These are phyloP conservation scores for Cantharis nigra DNA, from an alignment of 2,888 invertebrate genomes.

Conservation along the genomic window DNA sequence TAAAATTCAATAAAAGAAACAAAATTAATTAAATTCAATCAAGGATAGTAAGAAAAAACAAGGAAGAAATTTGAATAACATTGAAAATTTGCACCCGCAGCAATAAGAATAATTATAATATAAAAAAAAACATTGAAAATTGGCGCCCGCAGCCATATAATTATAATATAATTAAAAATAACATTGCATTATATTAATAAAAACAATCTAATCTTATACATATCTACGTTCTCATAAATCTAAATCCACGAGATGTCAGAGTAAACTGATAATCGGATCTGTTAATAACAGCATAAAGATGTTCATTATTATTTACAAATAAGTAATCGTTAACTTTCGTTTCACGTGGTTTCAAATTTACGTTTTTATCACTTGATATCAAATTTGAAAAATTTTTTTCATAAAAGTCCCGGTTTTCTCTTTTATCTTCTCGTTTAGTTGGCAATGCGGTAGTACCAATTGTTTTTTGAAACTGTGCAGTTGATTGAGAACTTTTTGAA, in stretches of 20 bases:
- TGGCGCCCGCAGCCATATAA: too few relatives aligned
- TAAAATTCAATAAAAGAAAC: too few relatives aligned
- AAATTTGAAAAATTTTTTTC: background rate
- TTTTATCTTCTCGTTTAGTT: background rate
- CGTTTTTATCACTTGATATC: background rate
- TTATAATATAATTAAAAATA: too few relatives aligned
- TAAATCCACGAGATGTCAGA: slow-evolving; percentile 12
- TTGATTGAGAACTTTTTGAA: background rate
- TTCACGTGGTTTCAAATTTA: background rate
- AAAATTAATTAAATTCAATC: too few relatives aligned
- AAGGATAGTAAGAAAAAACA: too few relatives aligned
- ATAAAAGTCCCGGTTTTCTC: background rate
- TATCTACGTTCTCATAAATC: slow-evolving; percentile 3
- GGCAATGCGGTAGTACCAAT: background rate
- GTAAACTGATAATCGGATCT: slow-evolving; percentile 8
- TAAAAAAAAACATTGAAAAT: too few relatives aligned
- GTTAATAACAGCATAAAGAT: slow-evolving; percentile 5
- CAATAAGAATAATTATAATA: too few relatives aligned
- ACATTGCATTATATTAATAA: too few relatives aligned
- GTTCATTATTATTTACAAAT: background rate
- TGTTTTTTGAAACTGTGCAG: background rate
- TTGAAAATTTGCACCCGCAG: too few relatives aligned
- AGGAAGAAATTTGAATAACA: too few relatives aligned
- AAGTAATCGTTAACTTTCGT: background rate
- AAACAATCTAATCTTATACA: background rate